Evolutionary conservation across 2,888 invertebrate species (phyloP), one percentile per base, ranked within the genome.

Genomic region (Anarsia innoxiella): DNA sequence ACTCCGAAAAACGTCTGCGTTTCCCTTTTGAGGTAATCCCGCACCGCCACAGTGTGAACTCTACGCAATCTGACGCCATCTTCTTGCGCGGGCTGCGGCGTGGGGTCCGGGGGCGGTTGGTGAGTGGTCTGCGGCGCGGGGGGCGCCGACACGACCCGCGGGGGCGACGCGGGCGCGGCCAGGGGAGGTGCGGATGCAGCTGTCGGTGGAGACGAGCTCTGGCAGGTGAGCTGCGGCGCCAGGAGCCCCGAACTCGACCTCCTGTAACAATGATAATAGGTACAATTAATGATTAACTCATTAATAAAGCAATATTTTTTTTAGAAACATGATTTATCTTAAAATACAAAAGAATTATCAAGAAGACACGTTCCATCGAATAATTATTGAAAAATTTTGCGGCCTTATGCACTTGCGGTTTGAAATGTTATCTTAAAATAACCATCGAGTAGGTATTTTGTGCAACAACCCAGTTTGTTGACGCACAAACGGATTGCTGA

Each of bases 1-100:
- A 95, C 91, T 12, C 94, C 95, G 69, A 95, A 94, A 78, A 95
- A 95, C 52, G 90, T 91, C 39, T 93, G 92, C 39, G 94, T 92
- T 68, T 93, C 93, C 51, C 90, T 87, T 66, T 90, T 92, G 61
- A 94, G 89, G 71, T 91, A 93, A 63, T 91, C 80, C 46, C 83
- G 66, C 31, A 84, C 82, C n/a, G 74, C 80, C 6, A 78, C 68
- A 0, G 82, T 80, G 48, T 82, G 78, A 2, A 58, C 74, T 36
- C 79, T 58, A 36, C 83, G 72, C 50, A 83, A 79, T 73, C 82
- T 68, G 46, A 83, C 80, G 33, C 76, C 80, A 46, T 78, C 77
- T 64, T 86, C 78, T 40, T 76, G 76, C 40, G 62, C 68, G 19
- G 76, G 73, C 56, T 75, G 82, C 10, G 80, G 82, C 36, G 66